Evolutionary conservation across 2,888 invertebrate genomes (phyloP).

Genomic region (Lamellibrachia columna): DNA sequence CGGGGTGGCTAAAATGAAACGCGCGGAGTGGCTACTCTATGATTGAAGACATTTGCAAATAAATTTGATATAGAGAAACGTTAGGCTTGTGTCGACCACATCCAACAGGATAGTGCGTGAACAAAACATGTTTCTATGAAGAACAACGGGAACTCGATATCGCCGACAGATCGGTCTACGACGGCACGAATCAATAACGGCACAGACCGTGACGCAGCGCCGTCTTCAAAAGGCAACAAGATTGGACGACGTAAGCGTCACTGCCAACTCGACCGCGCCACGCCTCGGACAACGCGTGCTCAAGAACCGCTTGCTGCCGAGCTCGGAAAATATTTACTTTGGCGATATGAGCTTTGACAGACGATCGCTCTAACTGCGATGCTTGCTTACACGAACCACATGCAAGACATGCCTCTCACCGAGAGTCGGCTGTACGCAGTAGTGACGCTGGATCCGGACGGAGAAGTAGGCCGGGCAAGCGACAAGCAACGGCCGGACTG

Average conservation of each 20-base stretch:
- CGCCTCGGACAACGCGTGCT: background rate
- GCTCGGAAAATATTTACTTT: constrained; percentile 1
- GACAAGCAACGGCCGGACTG: background rate
- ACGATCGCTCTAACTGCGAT: background rate
- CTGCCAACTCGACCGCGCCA: background rate
- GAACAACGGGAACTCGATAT: background rate
- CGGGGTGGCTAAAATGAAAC: too few species aligned
- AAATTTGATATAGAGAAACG: background rate
- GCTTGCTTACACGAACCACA: background rate
- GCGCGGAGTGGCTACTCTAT: too few species aligned
- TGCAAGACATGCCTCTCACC: background rate
- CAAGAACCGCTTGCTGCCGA: too few species aligned
- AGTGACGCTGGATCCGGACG: background rate
- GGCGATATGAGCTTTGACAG: background rate
- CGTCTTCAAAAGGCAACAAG: background rate
- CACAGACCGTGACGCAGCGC: background rate
- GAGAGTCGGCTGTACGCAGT: background rate
- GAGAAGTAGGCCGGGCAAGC: background rate
- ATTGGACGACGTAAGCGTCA: background rate
- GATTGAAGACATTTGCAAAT: too few species aligned
- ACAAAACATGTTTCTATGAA: background rate
- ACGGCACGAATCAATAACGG: background rate
- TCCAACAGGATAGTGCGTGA: background rate
- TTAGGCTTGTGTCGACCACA: background rate
- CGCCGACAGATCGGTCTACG: background rate